Percentiles rank a stretch among this genome's conserved stretches.
These are phyloP conservation scores for Zapornia atra DNA, from an alignment of 2,113 vertebrate genomes.

Conservation along the genomic window DNA sequence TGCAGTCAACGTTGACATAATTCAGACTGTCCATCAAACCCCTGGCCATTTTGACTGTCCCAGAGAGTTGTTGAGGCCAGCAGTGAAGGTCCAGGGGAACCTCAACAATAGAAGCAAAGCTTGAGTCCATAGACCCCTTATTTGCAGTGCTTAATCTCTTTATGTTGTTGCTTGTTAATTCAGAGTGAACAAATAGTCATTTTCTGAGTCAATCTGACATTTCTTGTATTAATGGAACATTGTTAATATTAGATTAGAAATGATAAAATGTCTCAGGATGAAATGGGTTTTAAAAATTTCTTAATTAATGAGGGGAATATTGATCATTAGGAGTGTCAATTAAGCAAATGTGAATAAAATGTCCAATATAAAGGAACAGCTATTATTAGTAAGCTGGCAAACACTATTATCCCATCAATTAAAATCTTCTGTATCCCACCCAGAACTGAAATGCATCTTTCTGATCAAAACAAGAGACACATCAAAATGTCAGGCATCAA, in stretches of 20 bases:
- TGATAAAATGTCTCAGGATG: slow-evolving; percentile 30
- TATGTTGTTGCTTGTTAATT: slow-evolving; percentile 9
- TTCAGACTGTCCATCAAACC: neutral
- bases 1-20: neutral
- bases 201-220: slow-evolving; percentile 2
- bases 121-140: neutral
- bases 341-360: slow-evolving; percentile 45
- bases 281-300: slow-evolving; percentile 3
- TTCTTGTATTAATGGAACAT: slow-evolving; percentile 29
- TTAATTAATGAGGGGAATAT: slow-evolving; percentile 46
- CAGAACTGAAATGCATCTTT: neutral
- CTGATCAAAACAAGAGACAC: neutral
- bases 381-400: slow-evolving; percentile 12
- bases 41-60: neutral
- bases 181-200: slow-evolving; percentile 1
- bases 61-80: neutral
- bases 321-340: slow-evolving; percentile 33
- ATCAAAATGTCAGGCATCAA: neutral
- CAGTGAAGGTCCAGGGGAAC: neutral
- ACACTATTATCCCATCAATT: neutral
- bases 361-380: slow-evolving; percentile 15
- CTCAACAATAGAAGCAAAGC: neutral
- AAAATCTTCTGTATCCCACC: neutral
- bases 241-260: slow-evolving; percentile 39
- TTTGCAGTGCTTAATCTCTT: neutral